Evolutionary conservation across 2,797 vertebrate genomes (phyloP), one percentile per base, ranked within the genome.

Genomic region (Acipenser transmontanus): DNA sequence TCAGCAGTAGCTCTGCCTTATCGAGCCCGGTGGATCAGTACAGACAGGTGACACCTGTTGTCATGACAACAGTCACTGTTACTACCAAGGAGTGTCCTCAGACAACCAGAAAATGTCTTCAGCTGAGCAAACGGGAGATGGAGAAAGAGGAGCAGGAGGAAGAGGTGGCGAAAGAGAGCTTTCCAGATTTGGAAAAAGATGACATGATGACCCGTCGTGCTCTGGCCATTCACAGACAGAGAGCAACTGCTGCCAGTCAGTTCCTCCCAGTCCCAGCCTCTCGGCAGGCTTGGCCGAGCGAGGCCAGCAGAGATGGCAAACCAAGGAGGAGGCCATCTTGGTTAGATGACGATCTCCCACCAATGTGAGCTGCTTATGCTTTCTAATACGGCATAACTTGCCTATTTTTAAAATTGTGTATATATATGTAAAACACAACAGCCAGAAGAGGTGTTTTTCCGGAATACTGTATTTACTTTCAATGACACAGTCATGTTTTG

Each of bases 1-100:
- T 82, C 81, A 78, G 77, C 87, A 89, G 87, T 68, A 81, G 79
- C 70, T 73, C 81, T 1, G 61, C 80, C 74, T 83, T 74, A 69
- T 88, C 81, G 13, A 80, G 78, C 77, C 86, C 85, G 0, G 78
- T 84, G 70, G 87, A 87, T 62, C 74, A 86, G 70, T 81, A 70
- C 17, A 78, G 66, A 8, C 71, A 72, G 4, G 49, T 76, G 72
- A 63, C 78, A 1, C 68, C 72, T 11, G 77, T 61, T 20, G 0
- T 60, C 13, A 17, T 69, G 0, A 61, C 68, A 4, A 59, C 71
- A 5, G 63, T 72, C 1, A 50, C 75, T 78, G 70, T 79, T 17
- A 69, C 78, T 68, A 68, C 78, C 69, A 72, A 79, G 73, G 69
- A 73, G 63, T 73, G 68, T 20, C 65, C 70, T 7, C 69, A 51